These are phyloP conservation scores for Amphiprion percula DNA, from an alignment of 2,113 vertebrate genomes.

Conservation along the genomic window DNA sequence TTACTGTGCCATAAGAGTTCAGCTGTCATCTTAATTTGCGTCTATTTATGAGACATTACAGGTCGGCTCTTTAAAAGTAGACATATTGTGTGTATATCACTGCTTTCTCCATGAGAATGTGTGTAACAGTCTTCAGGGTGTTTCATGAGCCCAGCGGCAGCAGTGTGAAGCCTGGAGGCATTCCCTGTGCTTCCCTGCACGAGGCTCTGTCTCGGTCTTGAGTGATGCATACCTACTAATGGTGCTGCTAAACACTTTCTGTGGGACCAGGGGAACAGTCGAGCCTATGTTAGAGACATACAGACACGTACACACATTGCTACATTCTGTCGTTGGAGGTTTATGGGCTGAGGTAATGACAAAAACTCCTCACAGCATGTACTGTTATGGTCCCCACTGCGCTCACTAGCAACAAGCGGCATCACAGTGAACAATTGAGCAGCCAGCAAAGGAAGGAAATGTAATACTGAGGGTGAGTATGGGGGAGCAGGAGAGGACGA, in stretches of 20 bases:
- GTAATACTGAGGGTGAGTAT: background rate
- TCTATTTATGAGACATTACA: conserved; percentile 24
- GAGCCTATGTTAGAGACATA: conserved; percentile 34
- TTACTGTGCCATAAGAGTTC: conserved; percentile 7
- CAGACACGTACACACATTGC: conserved; percentile 21
- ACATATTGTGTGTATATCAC: background rate
- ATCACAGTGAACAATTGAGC: conserved; percentile 39
- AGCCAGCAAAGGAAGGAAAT: conserved; percentile 24
- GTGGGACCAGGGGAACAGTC: conserved; percentile 42
- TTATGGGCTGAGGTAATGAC: conserved; percentile 70
- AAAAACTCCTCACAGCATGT: conserved; percentile 36
- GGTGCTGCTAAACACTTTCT: conserved; percentile 40
- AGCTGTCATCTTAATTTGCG: conserved; percentile 6
- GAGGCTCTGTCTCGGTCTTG: conserved; percentile 11
- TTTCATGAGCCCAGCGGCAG: conserved; percentile 25
- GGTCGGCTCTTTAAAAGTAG: background rate
- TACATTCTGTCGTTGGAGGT: conserved; percentile 47
- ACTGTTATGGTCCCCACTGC: conserved; percentile 57
- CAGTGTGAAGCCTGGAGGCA: conserved; percentile 17
- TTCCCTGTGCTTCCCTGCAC: conserved; percentile 29
- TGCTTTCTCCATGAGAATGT: background rate
- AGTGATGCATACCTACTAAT: conserved; percentile 46
- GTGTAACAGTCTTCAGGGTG: conserved; percentile 15
- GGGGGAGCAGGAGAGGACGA: conserved; percentile 8
- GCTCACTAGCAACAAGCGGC: conserved; percentile 44